Conservation (phyloP, 2,797 vertebrate species). For the Vultur gryphus region DNA sequence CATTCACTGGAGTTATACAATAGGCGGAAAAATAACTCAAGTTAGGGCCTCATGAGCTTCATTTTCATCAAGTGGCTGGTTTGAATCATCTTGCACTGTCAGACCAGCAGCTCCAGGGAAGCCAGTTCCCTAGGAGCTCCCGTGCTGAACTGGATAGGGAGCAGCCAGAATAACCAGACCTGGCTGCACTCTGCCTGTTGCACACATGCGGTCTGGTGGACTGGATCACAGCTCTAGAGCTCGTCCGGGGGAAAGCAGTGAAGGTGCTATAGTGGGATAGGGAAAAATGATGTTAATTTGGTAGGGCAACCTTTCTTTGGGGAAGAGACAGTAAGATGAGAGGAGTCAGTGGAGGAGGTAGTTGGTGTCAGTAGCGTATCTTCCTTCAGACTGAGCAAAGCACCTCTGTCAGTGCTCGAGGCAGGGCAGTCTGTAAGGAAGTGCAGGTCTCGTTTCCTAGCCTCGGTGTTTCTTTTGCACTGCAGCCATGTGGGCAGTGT, state of each 20-base stretch:
- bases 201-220: fast-evolving
- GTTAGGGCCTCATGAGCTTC: neutral
- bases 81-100: neutral
- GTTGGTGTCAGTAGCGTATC: neutral
- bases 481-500: neutral
- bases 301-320: neutral
- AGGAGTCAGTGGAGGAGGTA: neutral
- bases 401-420: neutral
- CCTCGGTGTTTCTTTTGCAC: neutral
- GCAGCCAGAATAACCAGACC: neutral
- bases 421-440: neutral
- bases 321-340: neutral
- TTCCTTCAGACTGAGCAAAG: neutral
- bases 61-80: neutral
- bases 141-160: neutral
- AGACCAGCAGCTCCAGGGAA: neutral
- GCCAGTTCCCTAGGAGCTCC: neutral
- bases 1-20: neutral
- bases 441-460: neutral
- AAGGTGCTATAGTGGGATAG: neutral
- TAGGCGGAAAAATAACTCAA: neutral
- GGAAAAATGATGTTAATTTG: neutral
- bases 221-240: neutral
- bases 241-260: neutral
- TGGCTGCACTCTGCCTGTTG: neutral